A percentile compares a stretch with the other conserved stretches of the same genome.
Evolutionary conservation across 1,140 invertebrate species (phyloP).

Genomic region (Drosophila leontia): DNA sequence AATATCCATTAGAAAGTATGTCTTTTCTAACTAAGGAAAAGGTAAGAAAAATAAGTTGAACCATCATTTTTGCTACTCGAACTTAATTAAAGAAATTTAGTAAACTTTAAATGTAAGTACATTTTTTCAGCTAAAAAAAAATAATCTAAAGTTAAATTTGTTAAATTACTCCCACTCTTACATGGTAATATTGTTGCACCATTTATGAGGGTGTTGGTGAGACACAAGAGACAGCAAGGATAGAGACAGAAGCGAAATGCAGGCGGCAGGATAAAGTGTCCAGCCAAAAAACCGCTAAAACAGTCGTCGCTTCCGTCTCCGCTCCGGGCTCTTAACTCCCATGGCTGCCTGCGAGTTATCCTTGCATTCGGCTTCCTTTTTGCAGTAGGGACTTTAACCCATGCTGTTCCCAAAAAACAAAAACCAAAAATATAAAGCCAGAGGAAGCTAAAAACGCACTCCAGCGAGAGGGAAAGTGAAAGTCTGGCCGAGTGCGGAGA

Average conservation of each 20-base stretch:
- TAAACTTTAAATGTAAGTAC: neutral
- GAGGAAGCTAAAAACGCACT: neutral
- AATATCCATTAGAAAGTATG: no score
- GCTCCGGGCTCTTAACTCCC: constrained; percentile 25
- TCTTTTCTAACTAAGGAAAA: no score
- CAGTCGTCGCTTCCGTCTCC: constrained; percentile 46
- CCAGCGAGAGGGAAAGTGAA: constrained; percentile 45
- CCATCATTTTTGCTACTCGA: neutral
- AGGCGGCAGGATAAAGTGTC: constrained; percentile 39
- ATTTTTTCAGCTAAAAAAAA: neutral
- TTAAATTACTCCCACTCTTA: neutral
- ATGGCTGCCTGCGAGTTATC: constrained; percentile 20
- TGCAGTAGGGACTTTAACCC: constrained; percentile 13
- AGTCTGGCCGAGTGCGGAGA: constrained; percentile 60
- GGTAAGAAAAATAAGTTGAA: no score
- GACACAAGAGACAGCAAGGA: neutral
- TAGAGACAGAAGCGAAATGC: neutral
- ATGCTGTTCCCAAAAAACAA: constrained; percentile 36
- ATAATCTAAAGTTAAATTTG: neutral
- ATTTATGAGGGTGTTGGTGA: constrained; percentile 22
- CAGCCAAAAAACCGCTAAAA: constrained; percentile 58
- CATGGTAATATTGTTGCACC: neutral
- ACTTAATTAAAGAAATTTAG: neutral
- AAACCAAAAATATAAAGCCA: constrained; percentile 19
- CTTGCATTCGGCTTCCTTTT: constrained; percentile 17